Conservation (phyloP, 2,113 vertebrate species). For the Halichoerus grypus region DNA sequence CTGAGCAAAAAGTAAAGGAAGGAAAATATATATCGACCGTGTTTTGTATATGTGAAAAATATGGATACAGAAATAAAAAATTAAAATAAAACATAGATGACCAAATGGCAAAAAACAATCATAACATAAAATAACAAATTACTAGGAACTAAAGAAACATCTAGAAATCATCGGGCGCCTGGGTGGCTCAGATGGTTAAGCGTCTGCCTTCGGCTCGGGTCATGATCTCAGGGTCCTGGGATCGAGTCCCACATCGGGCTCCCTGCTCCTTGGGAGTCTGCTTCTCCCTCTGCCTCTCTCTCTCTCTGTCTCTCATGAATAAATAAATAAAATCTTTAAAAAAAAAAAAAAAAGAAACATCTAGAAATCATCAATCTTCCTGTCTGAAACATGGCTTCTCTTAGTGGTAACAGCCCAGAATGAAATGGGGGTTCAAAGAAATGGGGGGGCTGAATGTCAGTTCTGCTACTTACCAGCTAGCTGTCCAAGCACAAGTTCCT, state of each 20-base stretch:
- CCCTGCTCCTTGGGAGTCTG: too few species aligned
- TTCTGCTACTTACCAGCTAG: not conserved
- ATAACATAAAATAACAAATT: not conserved
- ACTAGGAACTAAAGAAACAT: not conserved
- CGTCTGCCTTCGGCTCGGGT: too few species aligned
- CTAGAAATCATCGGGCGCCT: not conserved
- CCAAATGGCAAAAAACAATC: not conserved
- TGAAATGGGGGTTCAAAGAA: not conserved
- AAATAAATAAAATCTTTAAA: too few species aligned
- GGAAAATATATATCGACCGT: not conserved
- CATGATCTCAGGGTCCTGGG: too few species aligned
- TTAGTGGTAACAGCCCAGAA: not conserved
- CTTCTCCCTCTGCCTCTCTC: too few species aligned
- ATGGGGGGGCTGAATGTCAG: not conserved
- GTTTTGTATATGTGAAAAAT: not conserved
- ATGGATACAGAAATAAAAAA: not conserved
- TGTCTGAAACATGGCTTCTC: not conserved
- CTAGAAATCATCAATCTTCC: not conserved
- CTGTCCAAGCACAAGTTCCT: not conserved
- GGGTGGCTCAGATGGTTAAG: too few species aligned
- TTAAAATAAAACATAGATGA: not conserved
- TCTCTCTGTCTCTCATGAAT: too few species aligned
- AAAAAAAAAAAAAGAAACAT: not conserved
- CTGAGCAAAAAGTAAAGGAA: not conserved
- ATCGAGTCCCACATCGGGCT: too few species aligned